Evolutionary conservation across 2,888 invertebrate genomes (phyloP).

Genomic region (Acanthosepion esculentum): DNA sequence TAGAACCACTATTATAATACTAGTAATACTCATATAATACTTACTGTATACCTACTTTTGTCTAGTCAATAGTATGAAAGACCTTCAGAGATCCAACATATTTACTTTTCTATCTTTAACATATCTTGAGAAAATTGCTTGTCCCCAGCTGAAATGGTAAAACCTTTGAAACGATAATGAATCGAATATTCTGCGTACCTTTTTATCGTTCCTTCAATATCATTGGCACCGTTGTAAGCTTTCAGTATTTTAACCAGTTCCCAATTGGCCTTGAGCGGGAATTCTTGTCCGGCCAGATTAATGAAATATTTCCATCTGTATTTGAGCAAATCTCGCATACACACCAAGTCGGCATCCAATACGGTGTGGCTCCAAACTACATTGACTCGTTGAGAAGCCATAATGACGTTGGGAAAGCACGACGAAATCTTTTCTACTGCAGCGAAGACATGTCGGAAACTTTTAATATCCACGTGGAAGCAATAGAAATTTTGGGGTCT

Average conservation of each 20-base stretch:
- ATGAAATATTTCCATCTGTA: constrained; percentile 71
- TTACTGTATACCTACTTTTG: too few species aligned
- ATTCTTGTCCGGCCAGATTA: constrained; percentile 70
- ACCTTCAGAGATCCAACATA: too few species aligned
- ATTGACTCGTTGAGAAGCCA: constrained; percentile 57
- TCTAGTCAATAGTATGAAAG: too few species aligned
- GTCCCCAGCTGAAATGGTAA: too few species aligned
- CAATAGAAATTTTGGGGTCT: constrained; percentile 72
- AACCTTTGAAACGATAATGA: background rate
- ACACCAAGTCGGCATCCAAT: constrained; percentile 68
- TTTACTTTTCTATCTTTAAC: too few species aligned
- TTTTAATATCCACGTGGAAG: constrained; percentile 70
- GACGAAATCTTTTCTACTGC: constrained; percentile 57
- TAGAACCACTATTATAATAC: too few species aligned
- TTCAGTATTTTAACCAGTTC: constrained; percentile 69
- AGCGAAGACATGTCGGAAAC: constrained; percentile 54
- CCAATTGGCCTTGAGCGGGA: constrained; percentile 70
- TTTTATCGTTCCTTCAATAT: constrained; percentile 61
- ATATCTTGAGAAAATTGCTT: too few species aligned
- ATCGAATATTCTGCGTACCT: constrained; percentile 53
- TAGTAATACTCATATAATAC: too few species aligned
- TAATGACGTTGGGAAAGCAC: constrained; percentile 70
- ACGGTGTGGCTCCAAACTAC: constrained; percentile 69
- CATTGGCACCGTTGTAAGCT: constrained; percentile 69
- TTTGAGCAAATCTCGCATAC: constrained; percentile 63